Evolutionary conservation across 1,140 invertebrate genomes (phyloP).

Genomic region (Aphidius gifuensis): DNA sequence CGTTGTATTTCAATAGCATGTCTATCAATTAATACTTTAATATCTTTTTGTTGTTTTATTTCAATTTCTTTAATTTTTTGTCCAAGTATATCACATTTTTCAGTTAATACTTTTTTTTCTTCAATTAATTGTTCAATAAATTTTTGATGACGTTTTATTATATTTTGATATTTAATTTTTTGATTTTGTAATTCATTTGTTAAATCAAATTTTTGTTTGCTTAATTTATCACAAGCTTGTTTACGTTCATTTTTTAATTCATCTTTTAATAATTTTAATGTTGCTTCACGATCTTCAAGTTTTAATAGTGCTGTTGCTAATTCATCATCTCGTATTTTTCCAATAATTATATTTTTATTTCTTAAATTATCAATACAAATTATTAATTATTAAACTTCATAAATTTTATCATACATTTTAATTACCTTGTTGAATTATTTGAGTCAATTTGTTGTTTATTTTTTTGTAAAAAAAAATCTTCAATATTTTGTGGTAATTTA

Average conservation of each 20-base stretch:
- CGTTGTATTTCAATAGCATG: conserved; percentile 64
- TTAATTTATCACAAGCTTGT: conserved; percentile 45
- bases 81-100: conserved; percentile 63
- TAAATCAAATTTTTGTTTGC: conserved; percentile 44
- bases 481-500: neutral
- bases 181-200: conserved; percentile 54
- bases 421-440: neutral
- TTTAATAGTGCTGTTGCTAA: conserved; percentile 41
- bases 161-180: conserved; percentile 64
- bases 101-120: conserved; percentile 65
- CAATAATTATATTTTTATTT: conserved; percentile 17
- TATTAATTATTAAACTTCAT: neutral
- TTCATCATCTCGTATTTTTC: conserved; percentile 35
- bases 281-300: conserved; percentile 51
- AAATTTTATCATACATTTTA: neutral
- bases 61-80: conserved; percentile 57
- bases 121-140: conserved; percentile 68
- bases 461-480: no score
- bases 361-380: neutral
- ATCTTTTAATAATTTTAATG: conserved; percentile 46
- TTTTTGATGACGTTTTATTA: conserved; percentile 64
- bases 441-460: neutral
- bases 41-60: conserved; percentile 53
- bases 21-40: conserved; percentile 62
- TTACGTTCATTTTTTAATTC: conserved; percentile 49